Conservation (phyloP, 2,113 vertebrate species). For the Dendrocopos noguchii region DNA sequence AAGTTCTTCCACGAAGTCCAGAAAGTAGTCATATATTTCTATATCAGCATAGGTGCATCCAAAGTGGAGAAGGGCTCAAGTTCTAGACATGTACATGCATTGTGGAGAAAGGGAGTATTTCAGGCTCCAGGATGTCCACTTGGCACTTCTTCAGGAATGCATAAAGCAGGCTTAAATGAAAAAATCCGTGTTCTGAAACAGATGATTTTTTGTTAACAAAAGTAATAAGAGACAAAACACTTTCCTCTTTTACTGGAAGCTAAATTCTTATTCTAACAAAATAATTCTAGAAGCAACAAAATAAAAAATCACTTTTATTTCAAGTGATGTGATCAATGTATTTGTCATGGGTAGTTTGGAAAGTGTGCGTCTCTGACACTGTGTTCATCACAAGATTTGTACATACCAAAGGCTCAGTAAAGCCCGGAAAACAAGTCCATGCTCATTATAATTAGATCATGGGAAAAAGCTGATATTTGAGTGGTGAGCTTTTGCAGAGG, state of each 20-base stretch:
- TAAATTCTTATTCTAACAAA: neutral
- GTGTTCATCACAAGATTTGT: neutral
- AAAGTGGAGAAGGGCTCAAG: neutral
- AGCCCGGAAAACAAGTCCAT: constrained; percentile 23
- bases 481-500: constrained; percentile 13
- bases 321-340: neutral
- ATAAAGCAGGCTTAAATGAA: constrained; percentile 4
- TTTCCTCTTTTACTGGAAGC: neutral
- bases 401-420: constrained; percentile 3
- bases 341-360: neutral
- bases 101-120: neutral
- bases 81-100: neutral
- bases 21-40: neutral
- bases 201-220: neutral
- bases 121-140: neutral
- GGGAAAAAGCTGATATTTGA: constrained; percentile 45
- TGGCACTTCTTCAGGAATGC: constrained; percentile 50
- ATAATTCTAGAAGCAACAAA: neutral
- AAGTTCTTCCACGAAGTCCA: neutral
- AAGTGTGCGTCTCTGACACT: neutral
- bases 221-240: neutral
- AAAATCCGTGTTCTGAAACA: neutral
- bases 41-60: neutral
- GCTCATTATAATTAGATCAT: constrained; percentile 25
- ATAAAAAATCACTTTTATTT: neutral